phyloP scores from a whole-genome alignment of 2,113 vertebrate genomes.

The Mastomys natalensis region DNA sequence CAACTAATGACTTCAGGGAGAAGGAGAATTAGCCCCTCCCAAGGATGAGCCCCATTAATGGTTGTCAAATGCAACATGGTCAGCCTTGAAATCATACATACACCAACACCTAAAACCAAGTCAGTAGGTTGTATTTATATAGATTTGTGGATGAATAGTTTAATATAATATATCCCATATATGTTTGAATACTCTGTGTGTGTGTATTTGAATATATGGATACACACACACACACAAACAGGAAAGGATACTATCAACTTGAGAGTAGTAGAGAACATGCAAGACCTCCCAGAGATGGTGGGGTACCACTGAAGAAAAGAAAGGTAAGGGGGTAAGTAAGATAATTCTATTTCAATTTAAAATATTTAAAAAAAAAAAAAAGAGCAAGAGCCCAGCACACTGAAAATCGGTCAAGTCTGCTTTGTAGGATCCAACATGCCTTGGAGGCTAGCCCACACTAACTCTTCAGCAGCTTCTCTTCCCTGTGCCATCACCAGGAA shows the following conservation, averaged over 20 bases:
- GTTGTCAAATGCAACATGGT: not conserved
- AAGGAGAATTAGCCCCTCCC: not conserved
- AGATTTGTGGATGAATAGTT: not conserved
- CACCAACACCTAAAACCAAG: not conserved
- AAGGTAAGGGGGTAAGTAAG: not conserved
- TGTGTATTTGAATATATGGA: not conserved
- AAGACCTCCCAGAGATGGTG: not conserved
- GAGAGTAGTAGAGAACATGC: not conserved
- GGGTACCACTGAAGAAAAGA: not conserved
- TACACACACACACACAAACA: not conserved
- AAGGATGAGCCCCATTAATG: not conserved
- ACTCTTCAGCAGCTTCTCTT: not conserved
- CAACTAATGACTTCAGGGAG: not conserved
- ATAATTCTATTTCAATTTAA: not conserved
- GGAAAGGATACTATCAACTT: not conserved
- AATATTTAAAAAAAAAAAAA: not conserved
- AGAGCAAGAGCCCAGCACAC: not conserved
- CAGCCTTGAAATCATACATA: not conserved
- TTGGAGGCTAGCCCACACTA: fast-evolving
- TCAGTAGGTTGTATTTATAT: not conserved
- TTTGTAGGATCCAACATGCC: not conserved
- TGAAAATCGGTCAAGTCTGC: not conserved
- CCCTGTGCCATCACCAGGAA: fast-evolving
- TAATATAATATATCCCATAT: not conserved
- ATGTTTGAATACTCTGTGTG: not conserved